Conservation (phyloP, 2,888 invertebrate genomes). For the Scotopteryx bipunctaria region DNA sequence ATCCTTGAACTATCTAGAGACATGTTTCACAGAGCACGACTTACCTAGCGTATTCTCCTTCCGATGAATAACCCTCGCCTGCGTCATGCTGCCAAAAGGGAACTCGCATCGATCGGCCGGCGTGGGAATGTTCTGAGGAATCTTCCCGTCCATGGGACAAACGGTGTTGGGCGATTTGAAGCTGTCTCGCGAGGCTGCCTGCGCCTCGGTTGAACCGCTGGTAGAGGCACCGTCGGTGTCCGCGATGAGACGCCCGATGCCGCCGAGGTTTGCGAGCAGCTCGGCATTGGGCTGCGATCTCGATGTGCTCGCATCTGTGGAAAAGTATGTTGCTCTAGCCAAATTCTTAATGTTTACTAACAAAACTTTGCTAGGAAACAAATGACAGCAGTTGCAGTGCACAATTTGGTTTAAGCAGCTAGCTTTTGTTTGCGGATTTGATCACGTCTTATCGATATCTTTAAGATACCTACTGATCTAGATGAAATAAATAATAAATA, state of each 20-base stretch:
- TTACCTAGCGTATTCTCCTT: constrained; percentile 84
- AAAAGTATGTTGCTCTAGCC: background rate
- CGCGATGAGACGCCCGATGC: constrained; percentile 66
- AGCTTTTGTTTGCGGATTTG: too few relatives aligned
- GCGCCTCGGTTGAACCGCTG: constrained; percentile 43
- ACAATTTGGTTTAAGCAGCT: too few relatives aligned
- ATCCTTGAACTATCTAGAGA: too few relatives aligned
- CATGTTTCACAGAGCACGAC: constrained; percentile 20
- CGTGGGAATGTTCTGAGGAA: constrained; percentile 82
- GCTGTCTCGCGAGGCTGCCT: constrained; percentile 64
- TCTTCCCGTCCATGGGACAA: constrained; percentile 91
- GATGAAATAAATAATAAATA: too few relatives aligned
- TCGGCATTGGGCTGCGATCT: constrained; percentile 63
- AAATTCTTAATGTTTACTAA: too few relatives aligned
- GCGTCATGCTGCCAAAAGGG: constrained; percentile 96
- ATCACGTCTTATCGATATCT: too few relatives aligned
- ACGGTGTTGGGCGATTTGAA: constrained; percentile 94
- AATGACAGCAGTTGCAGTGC: too few relatives aligned
- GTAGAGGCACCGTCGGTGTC: constrained; percentile 51
- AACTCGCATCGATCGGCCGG: constrained; percentile 86
- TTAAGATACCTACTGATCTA: too few relatives aligned
- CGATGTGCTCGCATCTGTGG: constrained; percentile 66
- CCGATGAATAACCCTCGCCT: constrained; percentile 92
- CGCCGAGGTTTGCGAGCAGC: constrained; percentile 66
- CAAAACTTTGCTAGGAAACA: too few relatives aligned